Evolutionary conservation across 2,797 vertebrate genomes (phyloP), one percentile per base, ranked within the genome.

Genomic region (Cottoperca gobio): DNA sequence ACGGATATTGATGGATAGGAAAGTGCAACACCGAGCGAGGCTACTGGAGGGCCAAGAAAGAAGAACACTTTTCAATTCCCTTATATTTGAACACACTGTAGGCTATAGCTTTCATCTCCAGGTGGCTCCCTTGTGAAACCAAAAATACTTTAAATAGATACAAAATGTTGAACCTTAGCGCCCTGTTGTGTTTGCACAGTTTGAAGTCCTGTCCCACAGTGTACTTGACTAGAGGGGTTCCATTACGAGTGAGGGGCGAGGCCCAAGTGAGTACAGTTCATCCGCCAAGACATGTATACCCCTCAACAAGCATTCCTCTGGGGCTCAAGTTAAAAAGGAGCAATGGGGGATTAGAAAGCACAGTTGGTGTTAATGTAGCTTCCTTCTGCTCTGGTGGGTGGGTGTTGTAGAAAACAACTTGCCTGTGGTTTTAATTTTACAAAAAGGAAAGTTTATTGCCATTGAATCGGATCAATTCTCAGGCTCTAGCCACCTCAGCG

Each of bases 61-160:
- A 60, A 69, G 17, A 48, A n/a, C 64, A 48, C 45, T 35, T 84
- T 65, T 52, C 67, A 82, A 65, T 71, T 79, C 68, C 42, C 71
- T 73, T 57, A 54, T 62, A 84, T 85, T 67, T 80, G 76, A 89
- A 81, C 53, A 76, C 12, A 61, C 76, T 65, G 70, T 61, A 61
- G 85, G 81, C 77, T 80, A 66, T 48, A 71, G 87, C 58, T 78
- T 80, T 85, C 64, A 84, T 86, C 78, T 78, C 49, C 28, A 54
- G 63, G 19, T 19, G 64, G 39, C 54, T 70, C 73, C 68, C 76
- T 33, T 23, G 78, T 78, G 73, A 70, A 83, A 60, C 54, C 16
- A 39, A 74, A 82, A 74, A 71, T 49, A 81, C 70, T 76, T 75
- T 42, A 76, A 79, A 76, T 45, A 77, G 73, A 84, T 45, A 62